Evolutionary conservation across 2,797 vertebrate species (phyloP), one percentile per base, ranked within the genome.

Genomic region (Microctenopoma lineatum): DNA sequence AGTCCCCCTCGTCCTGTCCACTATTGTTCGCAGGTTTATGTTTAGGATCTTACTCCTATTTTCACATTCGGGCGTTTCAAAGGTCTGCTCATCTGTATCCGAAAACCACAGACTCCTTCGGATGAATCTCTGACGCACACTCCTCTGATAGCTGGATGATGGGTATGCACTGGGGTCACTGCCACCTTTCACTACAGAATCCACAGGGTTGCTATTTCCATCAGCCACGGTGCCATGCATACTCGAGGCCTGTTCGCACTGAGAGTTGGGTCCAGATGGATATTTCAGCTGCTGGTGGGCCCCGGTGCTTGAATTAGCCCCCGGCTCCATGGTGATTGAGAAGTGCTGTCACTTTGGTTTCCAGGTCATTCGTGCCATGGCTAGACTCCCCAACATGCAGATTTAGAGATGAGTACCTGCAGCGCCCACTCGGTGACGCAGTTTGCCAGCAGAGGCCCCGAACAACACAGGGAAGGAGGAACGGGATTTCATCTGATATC

Each of bases 71-170:
- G 94, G 83, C 0, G 93, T 84, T 54, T 98, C 97, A 46, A 95
- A 95, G 14, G 92, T 67, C 69, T 93, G 94, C 60, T 97, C 96
- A 51, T 97, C 97, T 48, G 95, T 91, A 70, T 99, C 97, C 0
- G 96, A 96, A 73, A 98, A 96, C 93, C 97, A 96, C 64, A 98
- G 92, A 57, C 94, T 98, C 77, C 96, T 93, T 73, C 96, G 93
- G 88, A 98, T 94, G 84, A 98, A 98, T 57, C 97, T 94, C 88
- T 96, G 96, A 64, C 93, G 95, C 62, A 92, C 92, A 26, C 73
- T 87, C 63, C 90, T 92, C 51, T 92, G 92, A 55, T 94, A 94
- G 72, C 88, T 93, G 59, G 90, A 92, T 25, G 87, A 81, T 8
- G 93, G 93, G 36, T 90, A 89, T 0, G 84, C 76, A 42, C 92